Evolutionary conservation across 2,113 vertebrate genomes (phyloP).

Genomic region (Syngnathus typhle): DNA sequence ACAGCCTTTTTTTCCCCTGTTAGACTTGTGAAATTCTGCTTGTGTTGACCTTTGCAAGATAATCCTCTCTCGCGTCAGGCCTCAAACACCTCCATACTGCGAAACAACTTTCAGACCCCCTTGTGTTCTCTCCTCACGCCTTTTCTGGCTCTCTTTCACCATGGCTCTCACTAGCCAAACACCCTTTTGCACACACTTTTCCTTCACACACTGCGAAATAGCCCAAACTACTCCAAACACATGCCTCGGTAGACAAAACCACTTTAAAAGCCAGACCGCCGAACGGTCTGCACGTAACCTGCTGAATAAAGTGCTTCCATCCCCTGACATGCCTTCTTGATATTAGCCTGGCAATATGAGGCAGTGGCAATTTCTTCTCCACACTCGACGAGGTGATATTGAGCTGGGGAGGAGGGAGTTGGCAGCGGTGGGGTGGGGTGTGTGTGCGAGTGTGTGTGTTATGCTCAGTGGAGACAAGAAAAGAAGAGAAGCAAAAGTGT

Average conservation of each 20-base stretch:
- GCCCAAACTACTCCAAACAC: slow-evolving; percentile 49
- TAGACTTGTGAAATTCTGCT: slow-evolving; percentile 15
- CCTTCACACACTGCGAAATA: slow-evolving; percentile 25
- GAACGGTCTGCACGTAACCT: slow-evolving; percentile 43
- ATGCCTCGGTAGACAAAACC: slow-evolving; percentile 54
- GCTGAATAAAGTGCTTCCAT: slow-evolving; percentile 65
- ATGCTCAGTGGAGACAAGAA: slow-evolving; percentile 36
- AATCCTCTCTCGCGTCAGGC: slow-evolving; percentile 10
- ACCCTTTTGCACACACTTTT: slow-evolving; percentile 5
- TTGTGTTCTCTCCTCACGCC: slow-evolving; percentile 28
- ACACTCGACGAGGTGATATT: slow-evolving; percentile 62
- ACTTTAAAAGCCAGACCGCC: slow-evolving; percentile 43
- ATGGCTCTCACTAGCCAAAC: slow-evolving; percentile 21
- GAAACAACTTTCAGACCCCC: slow-evolving; percentile 44
- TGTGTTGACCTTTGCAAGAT: slow-evolving; percentile 34
- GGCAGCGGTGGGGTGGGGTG: background rate
- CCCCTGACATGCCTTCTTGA: slow-evolving; percentile 62
- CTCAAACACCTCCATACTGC: slow-evolving; percentile 34
- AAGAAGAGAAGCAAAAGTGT: slow-evolving; percentile 33
- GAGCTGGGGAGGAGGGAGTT: slow-evolving; percentile 58
- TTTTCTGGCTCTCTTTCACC: slow-evolving; percentile 17
- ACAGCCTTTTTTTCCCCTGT: background rate
- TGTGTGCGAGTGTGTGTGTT: background rate
- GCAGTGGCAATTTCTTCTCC: slow-evolving; percentile 59
- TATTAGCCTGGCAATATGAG: slow-evolving; percentile 64